Evolutionary conservation across 2,888 invertebrate genomes (phyloP), one percentile per base, ranked within the genome.

Genomic region (Ophion ellenae): DNA sequence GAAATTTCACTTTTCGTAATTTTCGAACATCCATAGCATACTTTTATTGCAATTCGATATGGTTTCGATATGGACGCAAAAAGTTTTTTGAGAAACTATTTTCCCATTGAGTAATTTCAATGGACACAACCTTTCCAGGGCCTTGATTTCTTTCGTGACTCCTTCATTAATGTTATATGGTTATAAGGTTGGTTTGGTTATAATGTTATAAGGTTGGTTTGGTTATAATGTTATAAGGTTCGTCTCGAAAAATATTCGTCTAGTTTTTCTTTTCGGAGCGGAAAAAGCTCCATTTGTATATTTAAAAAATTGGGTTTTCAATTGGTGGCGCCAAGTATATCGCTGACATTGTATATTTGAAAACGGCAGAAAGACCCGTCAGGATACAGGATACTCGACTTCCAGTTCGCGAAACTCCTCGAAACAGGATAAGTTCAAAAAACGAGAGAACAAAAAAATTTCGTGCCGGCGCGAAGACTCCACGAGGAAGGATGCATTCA

Each of bases 351-450:
- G 53, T 20, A 6, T 47, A 17, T 24, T 14, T 57, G 2, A 77
- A 77, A 53, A 32, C 3, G 14, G 24, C 81, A 95, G 95, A 84
- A 95, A 93, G 90, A 90, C 91, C 1, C 93, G 95, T 11, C 96
- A 96, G 92, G 96, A 96, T 90, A 96, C 96, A 0, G 96, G 96
- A 14, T 96, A 96, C 89, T 96, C 96, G 1, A 96, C 96, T 1
- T 96, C 96, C 76, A 96, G 96, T 92, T 96, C 96, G 0, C 95
- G 96, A 89, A 95, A 95, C 85, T 94, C 96, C 1, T 94, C 94
- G 79, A 92, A 90, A 77, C 92, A 88, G 53, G 90, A 90, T 10
- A 90, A 89, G 79, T 88, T 87, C 14, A 83, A 90, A 2, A 90
- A 90, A 17, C 90, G 87, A 2, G 90, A 91, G 47, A 90, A 86